phyloP scores from a whole-genome alignment of 1,140 invertebrate species.

The Cyclina sinensis region DNA sequence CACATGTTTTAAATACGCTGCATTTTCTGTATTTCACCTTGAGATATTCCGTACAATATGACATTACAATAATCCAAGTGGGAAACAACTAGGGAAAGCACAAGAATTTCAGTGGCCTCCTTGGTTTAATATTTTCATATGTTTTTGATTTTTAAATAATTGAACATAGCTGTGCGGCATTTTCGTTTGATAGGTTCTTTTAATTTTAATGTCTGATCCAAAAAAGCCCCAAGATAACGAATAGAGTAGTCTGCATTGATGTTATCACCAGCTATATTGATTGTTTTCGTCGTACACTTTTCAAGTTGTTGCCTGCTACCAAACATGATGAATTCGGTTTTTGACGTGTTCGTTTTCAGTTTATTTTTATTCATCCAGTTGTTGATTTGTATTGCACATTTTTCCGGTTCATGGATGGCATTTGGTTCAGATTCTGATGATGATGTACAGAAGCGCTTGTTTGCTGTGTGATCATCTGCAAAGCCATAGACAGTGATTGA shows the following conservation, averaged over 20 bases:
- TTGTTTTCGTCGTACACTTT: too few species aligned
- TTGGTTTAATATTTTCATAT: constrained; percentile 7
- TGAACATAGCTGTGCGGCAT: too few species aligned
- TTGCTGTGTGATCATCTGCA: constrained; percentile 51
- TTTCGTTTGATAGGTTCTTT: background rate
- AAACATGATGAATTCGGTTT: too few species aligned
- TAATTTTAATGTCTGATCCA: constrained; percentile 23
- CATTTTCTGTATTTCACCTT: too few species aligned
- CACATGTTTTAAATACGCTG: too few species aligned
- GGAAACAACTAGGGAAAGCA: too few species aligned
- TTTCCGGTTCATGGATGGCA: constrained; percentile 28
- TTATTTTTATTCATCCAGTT: constrained; percentile 24
- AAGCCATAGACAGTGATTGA: too few species aligned
- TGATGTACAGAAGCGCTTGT: constrained; percentile 21
- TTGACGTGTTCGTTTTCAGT: too few species aligned
- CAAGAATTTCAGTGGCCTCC: too few species aligned
- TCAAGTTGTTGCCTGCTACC: too few species aligned
- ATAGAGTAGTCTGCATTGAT: background rate
- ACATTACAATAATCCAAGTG: constrained; percentile 25
- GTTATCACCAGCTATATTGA: too few species aligned
- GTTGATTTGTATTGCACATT: constrained; percentile 12
- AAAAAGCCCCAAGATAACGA: background rate
- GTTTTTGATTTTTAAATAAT: background rate
- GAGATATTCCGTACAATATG: too few species aligned
- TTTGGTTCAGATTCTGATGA: background rate